Base-by-base conservation (phyloP, 2,888 invertebrate species). In the Hoplodrina ambigua region DNA sequence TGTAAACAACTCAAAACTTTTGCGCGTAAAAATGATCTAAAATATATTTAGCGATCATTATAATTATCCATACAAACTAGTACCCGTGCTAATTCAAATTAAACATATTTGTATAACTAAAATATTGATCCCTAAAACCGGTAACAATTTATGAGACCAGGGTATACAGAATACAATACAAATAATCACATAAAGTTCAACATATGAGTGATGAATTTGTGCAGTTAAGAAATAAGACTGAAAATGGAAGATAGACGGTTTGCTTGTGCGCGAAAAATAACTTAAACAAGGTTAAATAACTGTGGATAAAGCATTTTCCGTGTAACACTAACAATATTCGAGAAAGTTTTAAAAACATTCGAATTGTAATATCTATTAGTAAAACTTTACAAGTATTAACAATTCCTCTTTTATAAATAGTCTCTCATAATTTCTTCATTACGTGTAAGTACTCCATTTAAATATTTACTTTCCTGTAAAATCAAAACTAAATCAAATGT, bases 91-190 rank as follows among this genome's bases (percentile, higher is more conserved):
- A 75, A 83, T 75, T 65, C 70, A 81, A 78, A 81, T 64, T 72
- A 77, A 75, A 75, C 44, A 70, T 77, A 67, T 77, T 65, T 66
- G 60, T 72, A 60, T 60, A 84, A 83, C 80, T 82, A 69, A 83
- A 83, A 77, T 60, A 78, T 72, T 83, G 84, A 72, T 84, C 83
- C 84, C 83, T 84, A 81, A 78, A 72, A 83, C 82, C 72, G 81
- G 84, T 83, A 73, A 72, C 73, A 73, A 78, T 73, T 54, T 64
- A 25, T 71, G 60, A 68, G 64, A 64, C 44, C 67, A 30, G 56
- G 49, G 53, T 5, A 33, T 55, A 55, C 44, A 68, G 50, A 52
- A 57, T 49, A 56, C 17, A 57, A 64, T 50, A 20, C 11, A 60
- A 55, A 46, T 13, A 46, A 52, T 46, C 56, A 57, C 30, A 13